These are phyloP conservation scores for Tragulus kanchil DNA, from an alignment of 2,113 vertebrate species.

Conservation along the genomic window DNA sequence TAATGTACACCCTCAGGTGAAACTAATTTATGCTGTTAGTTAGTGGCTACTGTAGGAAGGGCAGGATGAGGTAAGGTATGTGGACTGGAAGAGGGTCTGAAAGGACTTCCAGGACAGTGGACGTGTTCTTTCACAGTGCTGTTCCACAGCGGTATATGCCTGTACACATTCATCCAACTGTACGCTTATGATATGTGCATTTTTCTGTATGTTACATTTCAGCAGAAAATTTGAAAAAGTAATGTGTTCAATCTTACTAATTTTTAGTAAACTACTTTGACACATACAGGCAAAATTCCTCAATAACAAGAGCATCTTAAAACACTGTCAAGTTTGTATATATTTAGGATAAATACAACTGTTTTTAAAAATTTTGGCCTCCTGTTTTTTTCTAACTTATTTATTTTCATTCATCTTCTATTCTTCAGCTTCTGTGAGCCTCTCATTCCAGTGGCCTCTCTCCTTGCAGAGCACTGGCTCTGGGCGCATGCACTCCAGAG, in stretches of 20 bases:
- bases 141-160: background rate
- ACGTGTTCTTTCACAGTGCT: background rate
- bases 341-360: background rate
- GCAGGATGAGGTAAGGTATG: too few relatives aligned
- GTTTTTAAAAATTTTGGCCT: too few relatives aligned
- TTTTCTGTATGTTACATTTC: background rate
- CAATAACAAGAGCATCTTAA: conserved; percentile 24
- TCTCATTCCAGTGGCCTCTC: too few relatives aligned
- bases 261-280: conserved; percentile 43
- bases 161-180: background rate
- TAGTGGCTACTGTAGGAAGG: background rate
- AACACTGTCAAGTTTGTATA: conserved; percentile 3
- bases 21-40: background rate
- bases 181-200: background rate
- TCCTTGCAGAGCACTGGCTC: too few relatives aligned
- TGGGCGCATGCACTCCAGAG: too few relatives aligned
- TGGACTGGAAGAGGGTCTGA: background rate
- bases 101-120: background rate
- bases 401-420: too few relatives aligned
- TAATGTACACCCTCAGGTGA: background rate
- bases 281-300: conserved; percentile 32
- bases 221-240: background rate
- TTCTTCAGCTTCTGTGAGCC: too few relatives aligned
- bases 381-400: too few relatives aligned
- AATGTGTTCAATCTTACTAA: background rate